Evolutionary conservation across 2,888 invertebrate species (phyloP).

Genomic region (Hirudinaria manillensis): DNA sequence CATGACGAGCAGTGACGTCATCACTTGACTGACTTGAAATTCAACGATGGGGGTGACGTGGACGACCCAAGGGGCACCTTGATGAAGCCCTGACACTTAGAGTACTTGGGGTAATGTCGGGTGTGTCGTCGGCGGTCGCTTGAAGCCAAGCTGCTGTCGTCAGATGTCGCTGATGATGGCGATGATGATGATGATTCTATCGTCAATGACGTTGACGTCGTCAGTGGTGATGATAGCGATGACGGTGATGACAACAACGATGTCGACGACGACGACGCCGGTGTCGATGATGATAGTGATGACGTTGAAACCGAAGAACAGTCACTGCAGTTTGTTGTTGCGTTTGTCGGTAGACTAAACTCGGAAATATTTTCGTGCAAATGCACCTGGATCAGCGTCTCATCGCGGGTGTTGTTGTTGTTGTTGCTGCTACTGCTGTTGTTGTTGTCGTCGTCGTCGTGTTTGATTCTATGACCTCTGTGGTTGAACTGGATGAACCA

Average conservation of each 20-base stretch:
- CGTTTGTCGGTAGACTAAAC: no score
- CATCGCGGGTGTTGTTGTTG: no score
- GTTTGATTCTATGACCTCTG: neutral
- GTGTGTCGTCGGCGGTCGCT: neutral
- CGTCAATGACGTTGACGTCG: neutral
- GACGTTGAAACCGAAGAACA: slow-evolving; percentile 6
- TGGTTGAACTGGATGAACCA: neutral
- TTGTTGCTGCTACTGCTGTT: neutral
- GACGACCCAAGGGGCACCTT: neutral
- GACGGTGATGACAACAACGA: neutral
- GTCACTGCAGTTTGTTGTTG: no score
- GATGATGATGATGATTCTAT: neutral
- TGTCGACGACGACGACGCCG: neutral
- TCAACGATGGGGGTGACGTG: neutral
- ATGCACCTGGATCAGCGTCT: no score
- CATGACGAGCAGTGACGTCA: neutral
- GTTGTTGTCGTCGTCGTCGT: neutral
- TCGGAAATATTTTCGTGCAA: no score
- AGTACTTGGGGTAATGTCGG: neutral
- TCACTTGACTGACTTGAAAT: neutral
- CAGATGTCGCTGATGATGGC: slow-evolving; percentile 9
- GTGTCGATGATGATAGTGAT: slow-evolving; percentile 2
- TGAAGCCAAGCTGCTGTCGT: neutral
- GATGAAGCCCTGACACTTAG: neutral
- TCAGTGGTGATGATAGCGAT: neutral